A percentile compares a stretch with the other conserved stretches of the same genome.
Conservation (phyloP, 2,113 vertebrate species). For the Trachemys scripta region DNA sequence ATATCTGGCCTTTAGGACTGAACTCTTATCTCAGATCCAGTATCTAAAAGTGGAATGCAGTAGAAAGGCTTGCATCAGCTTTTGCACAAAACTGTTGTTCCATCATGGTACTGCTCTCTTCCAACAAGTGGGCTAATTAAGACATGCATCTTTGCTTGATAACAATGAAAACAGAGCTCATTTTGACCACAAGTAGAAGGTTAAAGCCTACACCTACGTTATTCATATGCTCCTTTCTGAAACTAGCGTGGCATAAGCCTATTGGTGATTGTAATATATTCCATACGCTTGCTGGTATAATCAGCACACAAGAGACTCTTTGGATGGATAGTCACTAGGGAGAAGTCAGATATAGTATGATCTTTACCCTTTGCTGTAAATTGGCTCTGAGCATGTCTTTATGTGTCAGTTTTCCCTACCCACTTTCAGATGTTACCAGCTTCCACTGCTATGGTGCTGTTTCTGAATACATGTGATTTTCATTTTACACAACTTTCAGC, state of each 20-base stretch:
- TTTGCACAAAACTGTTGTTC: background rate
- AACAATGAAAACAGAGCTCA: background rate
- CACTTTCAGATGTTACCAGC: constrained; percentile 66
- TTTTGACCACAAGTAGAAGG: background rate
- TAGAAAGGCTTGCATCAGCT: background rate
- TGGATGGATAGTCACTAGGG: constrained; percentile 9
- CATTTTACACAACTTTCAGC: constrained; percentile 65
- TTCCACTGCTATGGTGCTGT: background rate
- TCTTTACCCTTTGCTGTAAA: constrained; percentile 67
- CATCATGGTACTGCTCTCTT: background rate
- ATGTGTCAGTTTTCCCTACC: constrained; percentile 61
- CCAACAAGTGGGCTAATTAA: background rate
- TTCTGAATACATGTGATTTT: constrained; percentile 61
- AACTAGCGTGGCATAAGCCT: constrained; percentile 18
- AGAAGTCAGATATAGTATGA: constrained; percentile 43
- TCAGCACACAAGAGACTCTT: constrained; percentile 18
- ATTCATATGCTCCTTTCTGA: constrained; percentile 3
- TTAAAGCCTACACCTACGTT: background rate
- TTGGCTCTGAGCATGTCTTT: constrained; percentile 62
- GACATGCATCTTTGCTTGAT: background rate
- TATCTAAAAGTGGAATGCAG: background rate
- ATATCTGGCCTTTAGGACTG: background rate
- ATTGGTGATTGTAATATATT: constrained; percentile 43
- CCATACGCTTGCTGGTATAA: constrained; percentile 44
- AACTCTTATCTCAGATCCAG: background rate